Evolutionary conservation across 2,113 vertebrate genomes (phyloP).

Genomic region (Shinisaurus crocodilurus): DNA sequence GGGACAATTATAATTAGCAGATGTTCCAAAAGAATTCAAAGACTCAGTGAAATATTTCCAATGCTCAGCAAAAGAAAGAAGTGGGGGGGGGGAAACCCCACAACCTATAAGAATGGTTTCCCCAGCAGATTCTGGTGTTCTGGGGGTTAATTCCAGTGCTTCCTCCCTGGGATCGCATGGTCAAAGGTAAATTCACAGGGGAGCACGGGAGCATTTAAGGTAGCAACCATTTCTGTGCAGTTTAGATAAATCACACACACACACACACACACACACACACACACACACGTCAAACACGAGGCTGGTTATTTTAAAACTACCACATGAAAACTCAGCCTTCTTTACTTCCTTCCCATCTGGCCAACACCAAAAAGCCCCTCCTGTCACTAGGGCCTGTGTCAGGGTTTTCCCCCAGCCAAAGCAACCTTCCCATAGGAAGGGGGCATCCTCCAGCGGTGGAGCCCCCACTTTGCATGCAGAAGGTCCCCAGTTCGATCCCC

Average conservation of each 20-base stretch:
- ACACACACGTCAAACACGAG: background rate
- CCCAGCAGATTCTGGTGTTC: background rate
- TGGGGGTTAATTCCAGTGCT: background rate
- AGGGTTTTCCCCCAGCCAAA: background rate
- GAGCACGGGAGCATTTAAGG: no score
- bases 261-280: background rate
- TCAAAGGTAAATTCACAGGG: background rate
- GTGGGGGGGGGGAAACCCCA: fast-evolving
- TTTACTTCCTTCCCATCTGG: background rate
- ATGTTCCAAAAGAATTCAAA: background rate
- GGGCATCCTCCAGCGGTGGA: no score
- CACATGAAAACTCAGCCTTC: background rate
- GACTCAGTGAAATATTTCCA: slow-evolving; percentile 20
- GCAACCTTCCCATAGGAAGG: background rate
- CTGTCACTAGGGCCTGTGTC: background rate
- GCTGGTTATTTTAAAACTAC: background rate
- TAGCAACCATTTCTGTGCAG: no score
- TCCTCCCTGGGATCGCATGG: background rate
- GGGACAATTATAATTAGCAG: slow-evolving; percentile 6
- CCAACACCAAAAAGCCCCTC: background rate
- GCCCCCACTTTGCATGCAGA: no score
- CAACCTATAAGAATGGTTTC: background rate
- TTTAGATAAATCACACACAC: background rate
- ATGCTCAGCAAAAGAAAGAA: slow-evolving; percentile 5
- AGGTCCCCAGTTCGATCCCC: no score